These are phyloP conservation scores for Aspidapion aeneum DNA, from an alignment of 2,888 invertebrate genomes.

Conservation along the genomic window DNA sequence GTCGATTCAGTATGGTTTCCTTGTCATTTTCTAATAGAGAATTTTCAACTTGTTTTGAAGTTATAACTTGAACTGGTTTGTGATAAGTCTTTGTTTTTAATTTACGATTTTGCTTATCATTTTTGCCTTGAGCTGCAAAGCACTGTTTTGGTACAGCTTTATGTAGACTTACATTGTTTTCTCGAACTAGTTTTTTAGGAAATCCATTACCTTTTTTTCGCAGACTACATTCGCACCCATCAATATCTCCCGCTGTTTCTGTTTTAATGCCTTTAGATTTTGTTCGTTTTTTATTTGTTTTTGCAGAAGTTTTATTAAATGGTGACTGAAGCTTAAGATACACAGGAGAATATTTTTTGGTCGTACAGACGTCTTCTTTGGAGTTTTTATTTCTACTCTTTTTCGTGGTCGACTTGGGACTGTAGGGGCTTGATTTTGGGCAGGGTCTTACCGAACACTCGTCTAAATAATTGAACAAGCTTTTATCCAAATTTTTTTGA, in stretches of 20 bases:
- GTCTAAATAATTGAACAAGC: no score
- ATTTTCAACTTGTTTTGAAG: not conserved
- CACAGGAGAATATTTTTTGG: not conserved
- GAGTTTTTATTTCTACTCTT: no score
- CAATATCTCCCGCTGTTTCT: not conserved
- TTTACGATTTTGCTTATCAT: not conserved
- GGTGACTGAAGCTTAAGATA: not conserved
- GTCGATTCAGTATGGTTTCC: not conserved
- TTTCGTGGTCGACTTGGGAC: no score
- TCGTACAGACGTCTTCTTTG: no score
- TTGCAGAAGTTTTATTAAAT: not conserved
- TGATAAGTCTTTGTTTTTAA: not conserved
- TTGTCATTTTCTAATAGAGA: not conserved
- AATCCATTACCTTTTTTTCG: not conserved
- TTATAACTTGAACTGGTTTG: not conserved
- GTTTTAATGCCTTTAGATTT: not conserved
- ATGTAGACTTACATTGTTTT: not conserved
- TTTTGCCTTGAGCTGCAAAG: not conserved
- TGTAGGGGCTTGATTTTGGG: no score
- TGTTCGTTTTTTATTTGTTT: not conserved
- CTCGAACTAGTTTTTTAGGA: not conserved
- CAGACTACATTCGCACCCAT: not conserved
- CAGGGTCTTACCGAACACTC: no score
- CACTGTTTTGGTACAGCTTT: not conserved
- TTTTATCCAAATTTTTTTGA: no score